A percentile compares a stretch with the other conserved stretches of the same genome.
These are phyloP conservation scores for Amitus sp. DNA, from an alignment of 2,888 invertebrate species.

Conservation along the genomic window DNA sequence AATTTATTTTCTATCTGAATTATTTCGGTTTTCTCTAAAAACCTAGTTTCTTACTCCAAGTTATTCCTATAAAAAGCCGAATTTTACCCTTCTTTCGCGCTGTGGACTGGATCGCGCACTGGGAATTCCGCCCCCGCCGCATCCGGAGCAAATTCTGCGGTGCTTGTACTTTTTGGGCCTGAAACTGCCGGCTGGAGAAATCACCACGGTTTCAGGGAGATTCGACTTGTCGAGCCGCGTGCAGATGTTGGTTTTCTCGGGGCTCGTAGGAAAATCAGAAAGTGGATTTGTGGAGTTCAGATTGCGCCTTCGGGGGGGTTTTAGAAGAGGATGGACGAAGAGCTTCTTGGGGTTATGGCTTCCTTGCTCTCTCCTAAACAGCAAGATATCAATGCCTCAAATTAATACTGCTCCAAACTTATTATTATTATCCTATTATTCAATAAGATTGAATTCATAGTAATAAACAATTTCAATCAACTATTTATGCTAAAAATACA, in stretches of 20 bases:
- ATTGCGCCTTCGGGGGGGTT: slow-evolving; percentile 64
- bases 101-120: slow-evolving; percentile 69
- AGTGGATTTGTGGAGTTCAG: slow-evolving; percentile 57
- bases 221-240: slow-evolving; percentile 71
- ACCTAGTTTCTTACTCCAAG: too few species aligned
- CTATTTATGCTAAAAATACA: too few species aligned
- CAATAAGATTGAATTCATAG: slow-evolving; percentile 6
- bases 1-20: too few species aligned
- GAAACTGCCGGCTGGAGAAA: slow-evolving; percentile 56
- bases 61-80: too few species aligned
- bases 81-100: slow-evolving; percentile 67
- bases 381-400: too few species aligned
- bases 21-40: too few species aligned
- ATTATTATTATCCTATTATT: too few species aligned
- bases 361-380: slow-evolving; percentile 69
- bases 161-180: slow-evolving; percentile 69
- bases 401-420: too few species aligned
- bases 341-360: slow-evolving; percentile 68
- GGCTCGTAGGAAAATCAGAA: slow-evolving; percentile 64
- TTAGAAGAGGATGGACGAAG: slow-evolving; percentile 68
- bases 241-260: slow-evolving; percentile 71
- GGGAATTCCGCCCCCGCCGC: too few species aligned
- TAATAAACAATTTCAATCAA: slow-evolving; percentile 12
- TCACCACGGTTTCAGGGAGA: slow-evolving; percentile 70
- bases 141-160: slow-evolving; percentile 72